Evolutionary conservation across 2,888 invertebrate species (phyloP).

Genomic region (Caenorhabditis panamensis): DNA sequence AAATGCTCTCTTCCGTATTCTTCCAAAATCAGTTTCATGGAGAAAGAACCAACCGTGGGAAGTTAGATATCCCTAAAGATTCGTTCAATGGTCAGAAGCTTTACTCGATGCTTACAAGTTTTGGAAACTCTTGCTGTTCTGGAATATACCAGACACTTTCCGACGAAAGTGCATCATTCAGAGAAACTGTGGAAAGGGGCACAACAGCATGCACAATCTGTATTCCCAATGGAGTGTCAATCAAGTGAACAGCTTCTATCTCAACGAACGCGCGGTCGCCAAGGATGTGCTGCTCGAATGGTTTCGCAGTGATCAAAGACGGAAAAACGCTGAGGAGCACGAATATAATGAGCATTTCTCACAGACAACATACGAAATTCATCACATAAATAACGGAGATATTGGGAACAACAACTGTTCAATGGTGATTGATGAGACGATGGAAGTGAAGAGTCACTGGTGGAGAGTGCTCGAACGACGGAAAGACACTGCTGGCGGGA

Average conservation of each 20-base stretch:
- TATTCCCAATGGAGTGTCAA: conserved; percentile 37
- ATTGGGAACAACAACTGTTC: conserved; percentile 16
- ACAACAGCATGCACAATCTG: conserved; percentile 58
- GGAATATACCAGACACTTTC: conserved; percentile 60
- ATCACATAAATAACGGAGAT: conserved; percentile 12
- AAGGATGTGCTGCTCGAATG: conserved; percentile 35
- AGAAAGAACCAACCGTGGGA: conserved; percentile 57
- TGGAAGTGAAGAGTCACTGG: background rate
- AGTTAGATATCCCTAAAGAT: conserved; percentile 51
- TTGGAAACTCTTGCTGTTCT: conserved; percentile 50
- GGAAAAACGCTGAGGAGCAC: background rate
- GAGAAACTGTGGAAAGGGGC: conserved; percentile 18
- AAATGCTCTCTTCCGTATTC: conserved; percentile 30
- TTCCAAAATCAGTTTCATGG: conserved; percentile 7
- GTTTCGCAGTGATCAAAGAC: conserved; percentile 2
- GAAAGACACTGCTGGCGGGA: conserved; percentile 25
- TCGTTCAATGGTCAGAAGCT: no score
- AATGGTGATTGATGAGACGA: conserved; percentile 5
- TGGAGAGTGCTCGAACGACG: conserved; percentile 33
- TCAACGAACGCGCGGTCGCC: conserved; percentile 29
- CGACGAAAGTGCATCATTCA: conserved; percentile 26
- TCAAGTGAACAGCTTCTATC: conserved; percentile 51
- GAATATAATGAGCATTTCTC: conserved; percentile 9
- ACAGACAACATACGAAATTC: background rate
- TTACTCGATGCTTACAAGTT: conserved; percentile 24